Evolutionary conservation across 1,140 invertebrate genomes (phyloP).

Genomic region (Thalassaphorura encarpata): DNA sequence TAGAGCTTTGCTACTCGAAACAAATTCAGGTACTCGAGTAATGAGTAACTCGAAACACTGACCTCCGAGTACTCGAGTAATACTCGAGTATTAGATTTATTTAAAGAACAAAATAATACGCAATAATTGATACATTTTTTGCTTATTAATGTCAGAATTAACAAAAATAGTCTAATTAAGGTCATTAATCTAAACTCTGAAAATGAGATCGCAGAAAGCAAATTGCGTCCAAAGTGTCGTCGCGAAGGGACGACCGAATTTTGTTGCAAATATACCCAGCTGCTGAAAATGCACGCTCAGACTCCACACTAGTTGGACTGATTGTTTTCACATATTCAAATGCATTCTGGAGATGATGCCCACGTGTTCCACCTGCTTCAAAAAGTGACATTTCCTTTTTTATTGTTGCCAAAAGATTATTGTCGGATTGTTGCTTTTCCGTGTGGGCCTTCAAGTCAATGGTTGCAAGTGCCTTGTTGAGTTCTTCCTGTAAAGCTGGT

Average conservation of each 20-base stretch:
- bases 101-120: not conserved
- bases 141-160: not conserved
- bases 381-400: conserved; percentile 3
- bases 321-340: conserved; percentile 4
- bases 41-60: not conserved
- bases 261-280: conserved; percentile 14
- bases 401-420: not conserved
- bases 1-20: too few relatives aligned
- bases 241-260: conserved; percentile 3
- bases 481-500: not conserved
- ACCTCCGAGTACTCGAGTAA: not conserved
- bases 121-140: not conserved
- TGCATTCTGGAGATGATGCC: not conserved
- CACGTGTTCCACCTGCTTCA: not conserved
- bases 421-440: not conserved
- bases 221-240: not conserved
- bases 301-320: conserved; percentile 9
- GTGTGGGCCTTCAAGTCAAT: not conserved
- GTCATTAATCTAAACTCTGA: not conserved
- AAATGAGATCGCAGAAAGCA: conserved; percentile 11
- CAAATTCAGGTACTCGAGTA: not conserved
- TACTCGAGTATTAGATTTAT: not conserved
- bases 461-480: not conserved
- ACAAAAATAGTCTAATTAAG: not conserved
- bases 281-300: conserved; percentile 11